Conservation (phyloP, 2,113 vertebrate species). For the Amazona guildingii region DNA sequence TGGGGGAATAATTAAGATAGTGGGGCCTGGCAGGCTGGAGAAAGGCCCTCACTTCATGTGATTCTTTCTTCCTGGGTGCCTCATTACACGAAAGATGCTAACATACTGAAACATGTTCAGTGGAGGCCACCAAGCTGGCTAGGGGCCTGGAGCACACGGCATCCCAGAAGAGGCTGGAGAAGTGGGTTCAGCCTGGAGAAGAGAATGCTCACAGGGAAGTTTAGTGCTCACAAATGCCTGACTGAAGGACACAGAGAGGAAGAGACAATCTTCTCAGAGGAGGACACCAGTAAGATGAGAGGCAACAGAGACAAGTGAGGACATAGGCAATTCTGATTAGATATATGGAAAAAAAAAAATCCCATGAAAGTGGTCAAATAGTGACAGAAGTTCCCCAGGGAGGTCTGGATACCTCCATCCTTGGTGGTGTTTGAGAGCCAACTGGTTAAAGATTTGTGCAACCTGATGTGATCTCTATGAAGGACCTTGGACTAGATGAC, state of each 20-base stretch:
- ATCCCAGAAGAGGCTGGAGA: not conserved
- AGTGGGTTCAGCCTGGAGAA: not conserved
- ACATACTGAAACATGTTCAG: not conserved
- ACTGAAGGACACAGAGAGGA: not conserved
- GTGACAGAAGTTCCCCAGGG: not conserved
- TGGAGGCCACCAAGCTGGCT: not conserved
- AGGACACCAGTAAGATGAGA: not conserved
- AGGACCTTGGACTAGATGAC: not conserved
- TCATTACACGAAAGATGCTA: not conserved
- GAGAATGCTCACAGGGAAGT: not conserved
- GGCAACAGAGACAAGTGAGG: not conserved
- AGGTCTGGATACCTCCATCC: not conserved
- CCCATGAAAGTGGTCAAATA: not conserved
- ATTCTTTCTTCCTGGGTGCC: not conserved
- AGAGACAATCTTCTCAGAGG: not conserved
- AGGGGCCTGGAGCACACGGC: not conserved
- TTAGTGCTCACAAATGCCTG: not conserved
- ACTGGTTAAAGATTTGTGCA: not conserved
- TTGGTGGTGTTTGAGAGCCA: not conserved
- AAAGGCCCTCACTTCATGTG: not conserved
- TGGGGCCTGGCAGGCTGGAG: not conserved
- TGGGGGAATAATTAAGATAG: accelerated
- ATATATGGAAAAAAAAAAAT: not conserved
- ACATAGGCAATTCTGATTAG: not conserved
- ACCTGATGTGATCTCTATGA: not conserved